Conservation (phyloP, 1,140 invertebrate species). For the Oscheius sp. region DNA sequence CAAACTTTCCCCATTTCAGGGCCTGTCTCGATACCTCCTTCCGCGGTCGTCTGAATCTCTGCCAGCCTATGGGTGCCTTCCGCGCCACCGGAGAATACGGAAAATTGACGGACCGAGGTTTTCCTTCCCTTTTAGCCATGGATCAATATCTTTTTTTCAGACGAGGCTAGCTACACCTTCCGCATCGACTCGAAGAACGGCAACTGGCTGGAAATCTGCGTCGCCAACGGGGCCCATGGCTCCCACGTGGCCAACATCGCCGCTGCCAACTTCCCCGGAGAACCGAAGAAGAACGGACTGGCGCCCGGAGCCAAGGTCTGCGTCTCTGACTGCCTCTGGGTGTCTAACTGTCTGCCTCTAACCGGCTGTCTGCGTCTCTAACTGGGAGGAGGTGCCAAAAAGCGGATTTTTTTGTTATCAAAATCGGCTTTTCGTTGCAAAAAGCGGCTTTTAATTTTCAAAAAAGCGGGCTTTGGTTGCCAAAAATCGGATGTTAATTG, state of each 20-base stretch:
- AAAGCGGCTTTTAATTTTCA: too few relatives aligned
- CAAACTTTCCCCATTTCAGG: conserved; percentile 66
- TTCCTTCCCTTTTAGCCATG: conserved; percentile 28
- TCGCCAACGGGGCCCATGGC: conserved; percentile 89
- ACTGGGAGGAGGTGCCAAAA: too few relatives aligned
- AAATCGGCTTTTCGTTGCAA: too few relatives aligned
- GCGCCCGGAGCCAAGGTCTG: conserved; percentile 81
- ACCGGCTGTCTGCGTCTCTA: too few relatives aligned
- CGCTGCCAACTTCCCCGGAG: conserved; percentile 82
- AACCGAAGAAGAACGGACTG: conserved; percentile 84
- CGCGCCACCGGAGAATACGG: conserved; percentile 76
- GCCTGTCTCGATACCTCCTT: conserved; percentile 84
- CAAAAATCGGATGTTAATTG: too few relatives aligned
- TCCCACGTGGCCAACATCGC: conserved; percentile 95
- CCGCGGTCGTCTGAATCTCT: conserved; percentile 74
- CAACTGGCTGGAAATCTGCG: conserved; percentile 85
- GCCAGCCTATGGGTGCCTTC: conserved; percentile 80
- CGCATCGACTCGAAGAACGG: conserved; percentile 85
- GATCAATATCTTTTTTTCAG: conserved; percentile 48
- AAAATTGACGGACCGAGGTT: conserved; percentile 64
- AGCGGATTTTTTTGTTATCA: too few relatives aligned
- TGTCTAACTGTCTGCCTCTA: too few relatives aligned
- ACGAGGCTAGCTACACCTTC: conserved; percentile 83
- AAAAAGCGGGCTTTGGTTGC: too few relatives aligned
- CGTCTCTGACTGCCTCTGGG: too few relatives aligned